Evolutionary conservation across 2,797 vertebrate species (phyloP).

Genomic region (Halcyon smyrnensis): DNA sequence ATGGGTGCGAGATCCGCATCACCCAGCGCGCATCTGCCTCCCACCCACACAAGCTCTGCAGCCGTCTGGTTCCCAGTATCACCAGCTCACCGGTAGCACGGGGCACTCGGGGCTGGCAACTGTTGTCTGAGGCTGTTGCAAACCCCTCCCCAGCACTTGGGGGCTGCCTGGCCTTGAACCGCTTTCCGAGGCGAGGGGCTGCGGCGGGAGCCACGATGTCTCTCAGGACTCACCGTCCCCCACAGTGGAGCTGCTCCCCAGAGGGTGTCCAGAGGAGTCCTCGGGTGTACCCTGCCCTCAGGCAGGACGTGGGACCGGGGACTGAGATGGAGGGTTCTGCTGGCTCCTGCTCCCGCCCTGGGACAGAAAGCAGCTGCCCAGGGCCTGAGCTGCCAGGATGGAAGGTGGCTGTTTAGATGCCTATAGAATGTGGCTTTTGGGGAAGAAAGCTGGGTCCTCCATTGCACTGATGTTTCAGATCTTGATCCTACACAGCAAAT

Average conservation of each 20-base stretch:
- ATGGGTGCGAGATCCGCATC: not conserved
- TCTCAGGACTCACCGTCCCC: not conserved
- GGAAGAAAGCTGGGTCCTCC: not conserved
- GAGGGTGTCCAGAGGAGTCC: not conserved
- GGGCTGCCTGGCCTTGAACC: not conserved
- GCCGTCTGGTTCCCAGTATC: not conserved
- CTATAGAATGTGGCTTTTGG: not conserved
- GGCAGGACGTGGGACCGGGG: not conserved
- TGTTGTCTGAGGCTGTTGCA: not conserved
- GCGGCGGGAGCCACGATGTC: not conserved
- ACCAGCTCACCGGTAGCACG: not conserved
- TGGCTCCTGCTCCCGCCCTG: not conserved
- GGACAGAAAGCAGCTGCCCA: not conserved
- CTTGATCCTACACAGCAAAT: not conserved
- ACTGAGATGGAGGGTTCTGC: not conserved
- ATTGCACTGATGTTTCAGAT: rapidly evolving
- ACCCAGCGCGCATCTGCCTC: not conserved
- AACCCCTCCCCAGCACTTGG: rapidly evolving
- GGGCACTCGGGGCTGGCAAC: no score
- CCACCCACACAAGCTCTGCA: not conserved
- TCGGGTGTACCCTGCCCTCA: rapidly evolving
- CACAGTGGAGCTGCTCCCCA: rapidly evolving
- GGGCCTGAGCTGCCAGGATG: not conserved
- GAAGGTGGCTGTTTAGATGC: not conserved
- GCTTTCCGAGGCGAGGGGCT: not conserved